phyloP scores from a whole-genome alignment of 2,888 invertebrate genomes.

The Drosophila demipolita region DNA sequence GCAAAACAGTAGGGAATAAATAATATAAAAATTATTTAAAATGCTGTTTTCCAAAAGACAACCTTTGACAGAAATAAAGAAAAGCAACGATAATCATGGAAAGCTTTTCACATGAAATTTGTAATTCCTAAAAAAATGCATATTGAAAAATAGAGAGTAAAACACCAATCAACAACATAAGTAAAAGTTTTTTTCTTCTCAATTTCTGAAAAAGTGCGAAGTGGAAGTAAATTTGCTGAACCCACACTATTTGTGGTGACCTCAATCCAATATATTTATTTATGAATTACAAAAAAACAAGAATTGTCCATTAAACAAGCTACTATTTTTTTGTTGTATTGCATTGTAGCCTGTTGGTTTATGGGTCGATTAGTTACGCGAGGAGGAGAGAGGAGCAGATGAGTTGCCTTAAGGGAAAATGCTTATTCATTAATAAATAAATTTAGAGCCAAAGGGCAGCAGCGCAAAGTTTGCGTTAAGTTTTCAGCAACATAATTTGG shows the following conservation, averaged over 20 bases:
- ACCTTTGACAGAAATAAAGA: background rate
- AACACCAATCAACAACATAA: constrained; percentile 1
- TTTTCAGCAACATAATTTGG: constrained; percentile 68
- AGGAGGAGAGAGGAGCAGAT: background rate
- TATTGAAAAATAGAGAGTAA: background rate
- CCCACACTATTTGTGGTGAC: constrained; percentile 20
- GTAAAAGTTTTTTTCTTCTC: constrained; percentile 7
- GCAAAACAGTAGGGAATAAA: background rate
- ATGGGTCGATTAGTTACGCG: constrained; percentile 47
- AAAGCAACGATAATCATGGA: background rate
- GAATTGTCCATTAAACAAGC: constrained; percentile 67
- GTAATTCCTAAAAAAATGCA: background rate
- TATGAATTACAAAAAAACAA: constrained; percentile 42
- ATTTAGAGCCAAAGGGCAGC: constrained; percentile 4
- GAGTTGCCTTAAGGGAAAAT: constrained; percentile 34
- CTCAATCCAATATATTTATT: constrained; percentile 8
- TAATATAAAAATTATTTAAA: background rate
- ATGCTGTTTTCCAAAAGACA: background rate
- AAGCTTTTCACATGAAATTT: background rate
- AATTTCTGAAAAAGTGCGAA: constrained; percentile 8
- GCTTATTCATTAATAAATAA: constrained; percentile 59
- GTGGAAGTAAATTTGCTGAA: constrained; percentile 20
- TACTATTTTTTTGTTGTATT: constrained; percentile 31
- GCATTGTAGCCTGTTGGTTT: constrained; percentile 36
- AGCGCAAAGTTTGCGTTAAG: constrained; percentile 47